phyloP scores from a whole-genome alignment of 2,888 invertebrate genomes.

The Acrobeloides nanus region DNA sequence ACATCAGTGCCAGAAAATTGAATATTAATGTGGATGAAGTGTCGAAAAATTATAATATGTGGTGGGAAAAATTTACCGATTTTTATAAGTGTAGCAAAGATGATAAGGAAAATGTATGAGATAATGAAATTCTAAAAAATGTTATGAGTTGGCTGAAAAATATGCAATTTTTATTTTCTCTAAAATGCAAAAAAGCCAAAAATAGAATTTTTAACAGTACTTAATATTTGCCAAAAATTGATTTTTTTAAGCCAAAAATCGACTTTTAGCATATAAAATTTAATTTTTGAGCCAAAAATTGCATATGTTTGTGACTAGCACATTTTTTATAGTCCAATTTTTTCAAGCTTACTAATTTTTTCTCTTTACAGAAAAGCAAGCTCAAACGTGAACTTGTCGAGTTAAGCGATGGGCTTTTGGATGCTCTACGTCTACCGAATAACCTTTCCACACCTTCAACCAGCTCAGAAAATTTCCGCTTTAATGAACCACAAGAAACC shows the following conservation, averaged over 20 bases:
- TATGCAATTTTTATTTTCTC: slow-evolving; percentile 15
- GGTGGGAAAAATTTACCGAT: too few relatives aligned
- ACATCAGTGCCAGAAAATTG: slow-evolving; percentile 23
- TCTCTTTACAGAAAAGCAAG: slow-evolving; percentile 10
- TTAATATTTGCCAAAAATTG: too few relatives aligned
- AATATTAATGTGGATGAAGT: slow-evolving; percentile 23
- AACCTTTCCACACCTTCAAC: slow-evolving; percentile 19
- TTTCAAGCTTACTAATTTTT: too few relatives aligned
- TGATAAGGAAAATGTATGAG: too few relatives aligned
- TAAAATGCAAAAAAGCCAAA: slow-evolving; percentile 13
- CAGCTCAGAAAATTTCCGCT: slow-evolving; percentile 15
- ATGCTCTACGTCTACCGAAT: slow-evolving; percentile 32
- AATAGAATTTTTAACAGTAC: too few relatives aligned
- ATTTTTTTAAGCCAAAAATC: too few relatives aligned
- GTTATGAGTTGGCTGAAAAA: slow-evolving; percentile 16
- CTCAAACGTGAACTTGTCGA: slow-evolving; percentile 24
- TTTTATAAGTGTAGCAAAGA: too few relatives aligned
- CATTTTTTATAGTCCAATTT: too few relatives aligned
- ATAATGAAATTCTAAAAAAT: too few relatives aligned
- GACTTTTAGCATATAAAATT: too few relatives aligned
- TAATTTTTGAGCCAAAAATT: too few relatives aligned
- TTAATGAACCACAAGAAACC: slow-evolving; percentile 10
- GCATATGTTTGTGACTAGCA: too few relatives aligned
- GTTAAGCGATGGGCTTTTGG: slow-evolving; percentile 24
- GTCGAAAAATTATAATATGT: slow-evolving; percentile 24